Percentiles rank a stretch among this genome's conserved stretches.
Evolutionary conservation across 2,888 invertebrate genomes (phyloP).

Genomic region (Tipula confusa): DNA sequence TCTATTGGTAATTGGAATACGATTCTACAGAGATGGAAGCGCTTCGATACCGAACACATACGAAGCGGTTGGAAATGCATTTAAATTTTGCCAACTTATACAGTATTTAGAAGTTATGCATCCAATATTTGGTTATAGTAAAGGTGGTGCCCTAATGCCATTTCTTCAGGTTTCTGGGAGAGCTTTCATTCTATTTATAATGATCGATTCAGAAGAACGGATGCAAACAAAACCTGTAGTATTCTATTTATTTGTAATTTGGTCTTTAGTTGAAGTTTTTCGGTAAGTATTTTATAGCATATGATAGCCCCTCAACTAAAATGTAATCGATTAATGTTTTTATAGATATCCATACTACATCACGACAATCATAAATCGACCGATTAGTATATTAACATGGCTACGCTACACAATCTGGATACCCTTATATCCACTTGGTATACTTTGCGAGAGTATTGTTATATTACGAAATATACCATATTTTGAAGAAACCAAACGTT

Average conservation of each 20-base stretch:
- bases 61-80: slow-evolving; percentile 66
- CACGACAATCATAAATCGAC: slow-evolving; percentile 68
- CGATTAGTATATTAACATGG: slow-evolving; percentile 79
- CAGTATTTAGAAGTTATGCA: slow-evolving; percentile 87
- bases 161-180: slow-evolving; percentile 77
- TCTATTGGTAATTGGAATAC: slow-evolving; percentile 65
- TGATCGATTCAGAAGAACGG: slow-evolving; percentile 78
- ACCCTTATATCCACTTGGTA: slow-evolving; percentile 84
- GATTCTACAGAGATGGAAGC: slow-evolving; percentile 69
- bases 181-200: slow-evolving; percentile 70
- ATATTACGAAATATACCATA: slow-evolving; percentile 80
- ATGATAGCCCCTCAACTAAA: neutral
- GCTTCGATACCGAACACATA: slow-evolving; percentile 67
- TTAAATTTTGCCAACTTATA: slow-evolving; percentile 76
- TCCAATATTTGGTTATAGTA: slow-evolving; percentile 83
- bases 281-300: slow-evolving; percentile 54
- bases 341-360: slow-evolving; percentile 89
- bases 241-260: slow-evolving; percentile 81
- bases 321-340: slow-evolving; percentile 30
- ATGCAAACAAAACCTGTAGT: slow-evolving; percentile 85
- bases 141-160: slow-evolving; percentile 67
- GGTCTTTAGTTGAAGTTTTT: slow-evolving; percentile 77
- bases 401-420: slow-evolving; percentile 92
- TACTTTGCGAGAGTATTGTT: slow-evolving; percentile 79
- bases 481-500: slow-evolving; percentile 77